Base-by-base conservation (phyloP, 2,797 vertebrate species). In the Gymnothorax reevesii region DNA sequence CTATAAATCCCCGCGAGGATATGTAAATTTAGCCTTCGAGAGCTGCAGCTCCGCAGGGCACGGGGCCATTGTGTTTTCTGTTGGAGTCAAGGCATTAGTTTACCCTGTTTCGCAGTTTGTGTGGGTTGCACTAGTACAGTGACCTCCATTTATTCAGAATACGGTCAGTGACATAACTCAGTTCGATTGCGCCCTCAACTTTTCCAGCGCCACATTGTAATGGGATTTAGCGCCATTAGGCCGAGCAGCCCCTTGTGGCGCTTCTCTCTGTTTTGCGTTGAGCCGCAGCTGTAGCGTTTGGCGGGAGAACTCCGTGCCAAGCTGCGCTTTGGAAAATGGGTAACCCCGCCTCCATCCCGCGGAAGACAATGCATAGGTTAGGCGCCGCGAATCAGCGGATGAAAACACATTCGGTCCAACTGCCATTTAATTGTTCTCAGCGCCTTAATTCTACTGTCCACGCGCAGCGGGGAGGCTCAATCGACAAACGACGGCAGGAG, bases 1-100 rank as follows among this genome's bases (percentile, higher is more conserved):
- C 6, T 6, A 82, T 2, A 4, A 71, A 1, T 80, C 94, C 88
- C 94, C 96, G 96, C 96, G 96, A 94, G 92, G 95, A 87, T 92
- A 89, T 71, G 57, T 84, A 88, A 90, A 92, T 91, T 13, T 17
- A 13, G 25, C 25, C 25, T 73, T 69, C 77, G 71, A 73, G 69
- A 27, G 86, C 69, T 49, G 22, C 71, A 83, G 57, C 66, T 57
- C 10, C 42, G 60, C 10, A 57, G 82, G 27, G 55, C 27, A 52
- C 33, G 69, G 42, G 52, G 73, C 13, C 42, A 9, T 82, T 82
- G 52, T 57, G n/a, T 42, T 42, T 42, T 42, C 33, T 42, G 33
- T 42, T 42, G 33, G 33, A 42, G 33, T 42, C 22, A 25, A 82
- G 54, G n/a, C n/a, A 57, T 7, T 73, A 75, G 57, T 75, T 54